A percentile compares a stretch with the other conserved stretches of the same genome.
Evolutionary conservation across 2,888 invertebrate species (phyloP).

Genomic region (Amiota mariae): DNA sequence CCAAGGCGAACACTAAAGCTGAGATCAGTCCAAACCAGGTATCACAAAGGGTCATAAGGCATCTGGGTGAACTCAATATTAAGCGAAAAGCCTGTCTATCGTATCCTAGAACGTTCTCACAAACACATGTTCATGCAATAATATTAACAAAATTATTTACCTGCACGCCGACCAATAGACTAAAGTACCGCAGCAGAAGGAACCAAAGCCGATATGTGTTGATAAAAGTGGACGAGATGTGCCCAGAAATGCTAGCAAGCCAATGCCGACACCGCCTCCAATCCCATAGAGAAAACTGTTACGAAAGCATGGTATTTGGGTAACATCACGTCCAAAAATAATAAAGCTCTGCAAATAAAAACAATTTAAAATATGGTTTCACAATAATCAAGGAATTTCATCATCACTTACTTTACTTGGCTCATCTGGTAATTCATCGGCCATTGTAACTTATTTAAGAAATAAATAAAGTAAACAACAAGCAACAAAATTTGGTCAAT

Average conservation of each 20-base stretch:
- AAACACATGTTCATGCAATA: background rate
- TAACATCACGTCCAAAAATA: constrained; percentile 82
- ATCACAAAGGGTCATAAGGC: too few relatives aligned
- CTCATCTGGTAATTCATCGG: constrained; percentile 53
- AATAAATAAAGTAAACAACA: constrained; percentile 9
- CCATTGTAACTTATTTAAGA: constrained; percentile 41
- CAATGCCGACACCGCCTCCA: constrained; percentile 79
- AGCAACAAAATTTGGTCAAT: background rate
- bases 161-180: constrained; percentile 81
- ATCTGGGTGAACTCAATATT: background rate
- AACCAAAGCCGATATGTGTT: constrained; percentile 79
- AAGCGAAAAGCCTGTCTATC: too few relatives aligned
- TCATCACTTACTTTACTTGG: constrained; percentile 47
- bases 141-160: constrained; percentile 46
- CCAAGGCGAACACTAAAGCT: too few relatives aligned
- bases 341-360: constrained; percentile 47
- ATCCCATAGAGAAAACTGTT: constrained; percentile 85
- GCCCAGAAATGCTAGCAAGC: constrained; percentile 81
- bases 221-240: constrained; percentile 81
- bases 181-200: constrained; percentile 79
- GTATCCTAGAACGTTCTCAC: too few relatives aligned
- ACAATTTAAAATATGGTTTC: background rate
- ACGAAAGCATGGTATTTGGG: constrained; percentile 86
- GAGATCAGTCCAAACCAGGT: too few relatives aligned
- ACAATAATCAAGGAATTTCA: background rate